Evolutionary conservation across 2,888 invertebrate genomes (phyloP), one percentile per base, ranked within the genome.

Genomic region (Torymus auratus): DNA sequence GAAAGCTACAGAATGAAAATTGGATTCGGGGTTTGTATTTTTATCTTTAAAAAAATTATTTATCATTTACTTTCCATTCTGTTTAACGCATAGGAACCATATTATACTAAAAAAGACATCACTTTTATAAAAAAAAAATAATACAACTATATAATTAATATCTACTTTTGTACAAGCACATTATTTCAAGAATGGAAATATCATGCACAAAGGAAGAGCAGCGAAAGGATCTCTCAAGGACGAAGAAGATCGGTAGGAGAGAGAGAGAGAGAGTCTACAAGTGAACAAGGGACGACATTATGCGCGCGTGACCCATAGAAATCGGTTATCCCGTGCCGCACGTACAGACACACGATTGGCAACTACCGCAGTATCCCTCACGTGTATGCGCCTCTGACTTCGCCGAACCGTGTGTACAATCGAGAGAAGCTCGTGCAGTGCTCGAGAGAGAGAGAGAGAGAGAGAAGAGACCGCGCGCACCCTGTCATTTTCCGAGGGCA

Each of bases 401-500:
- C 5, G 13, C 62, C 62, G 23, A 62, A 15, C 67, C 67, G 20
- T 15, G 53, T 52, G 52, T 17, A 67, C 41, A 41, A 41, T 7
- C 41, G 41, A 41, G 13, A 62, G 71, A 61, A 71, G 71, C 60
- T 55, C 70, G 50, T 60, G 69, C 69, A n/a, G 7, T 52, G 2
- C 13, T 23, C 12, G 12, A 41, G n/a, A 13, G 62, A 71, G 71
- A 28, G 58, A 70, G 70, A 75, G 60, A 67, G 67, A 67, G 83
- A 81, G 79, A 81, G 80, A 64, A 70, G 41, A 41, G 41, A 41
- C 41, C 41, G 41, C 67, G 69, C 75, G 61, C 74, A 89, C 88
- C 89, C 89, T 88, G 88, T 89, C 89, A 89, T 89, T 89, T 89
- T 88, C 89, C 86, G 85, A 86, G 88, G 88, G 88, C 87, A 89